Percentiles rank a stretch among this genome's conserved stretches.
Conservation (phyloP, 2,888 invertebrate species). For the Gymnosoma rotundatum region DNA sequence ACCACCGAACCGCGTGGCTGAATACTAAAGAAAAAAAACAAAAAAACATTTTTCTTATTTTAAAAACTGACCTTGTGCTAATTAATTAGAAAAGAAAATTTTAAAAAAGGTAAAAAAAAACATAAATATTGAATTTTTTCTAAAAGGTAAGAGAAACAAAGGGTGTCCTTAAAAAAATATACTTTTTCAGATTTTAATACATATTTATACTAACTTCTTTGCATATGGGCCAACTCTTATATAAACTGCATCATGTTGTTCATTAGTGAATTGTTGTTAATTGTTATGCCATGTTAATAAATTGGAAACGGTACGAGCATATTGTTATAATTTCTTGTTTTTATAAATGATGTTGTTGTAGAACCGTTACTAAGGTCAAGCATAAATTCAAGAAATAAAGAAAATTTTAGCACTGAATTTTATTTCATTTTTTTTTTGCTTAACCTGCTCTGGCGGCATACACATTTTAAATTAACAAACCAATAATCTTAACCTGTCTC, state of each 20-base stretch:
- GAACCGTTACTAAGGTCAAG: constrained; percentile 65
- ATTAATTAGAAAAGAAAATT: no score
- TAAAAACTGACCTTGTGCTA: no score
- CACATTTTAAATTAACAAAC: constrained; percentile 57
- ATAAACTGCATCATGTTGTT: constrained; percentile 8
- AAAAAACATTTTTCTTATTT: no score
- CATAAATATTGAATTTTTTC: no score
- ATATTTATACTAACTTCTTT: not conserved
- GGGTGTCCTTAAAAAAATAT: no score
- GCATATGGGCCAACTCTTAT: not conserved
- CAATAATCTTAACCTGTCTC: constrained; percentile 44
- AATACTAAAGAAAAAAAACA: no score
- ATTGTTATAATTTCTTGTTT: not conserved
- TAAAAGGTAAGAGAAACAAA: no score
- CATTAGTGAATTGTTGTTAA: not conserved
- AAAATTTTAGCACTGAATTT: constrained; percentile 31
- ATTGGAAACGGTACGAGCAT: constrained; percentile 23
- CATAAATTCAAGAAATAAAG: constrained; percentile 20
- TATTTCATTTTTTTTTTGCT: constrained; percentile 31
- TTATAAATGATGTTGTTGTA: constrained; percentile 30
- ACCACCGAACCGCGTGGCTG: no score
- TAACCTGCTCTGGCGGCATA: constrained; percentile 27
- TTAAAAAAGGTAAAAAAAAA: no score
- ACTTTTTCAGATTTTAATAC: no score
- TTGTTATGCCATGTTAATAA: not conserved